Conservation (phyloP, 1,140 invertebrate species). For the Scylla paramamosain region DNA sequence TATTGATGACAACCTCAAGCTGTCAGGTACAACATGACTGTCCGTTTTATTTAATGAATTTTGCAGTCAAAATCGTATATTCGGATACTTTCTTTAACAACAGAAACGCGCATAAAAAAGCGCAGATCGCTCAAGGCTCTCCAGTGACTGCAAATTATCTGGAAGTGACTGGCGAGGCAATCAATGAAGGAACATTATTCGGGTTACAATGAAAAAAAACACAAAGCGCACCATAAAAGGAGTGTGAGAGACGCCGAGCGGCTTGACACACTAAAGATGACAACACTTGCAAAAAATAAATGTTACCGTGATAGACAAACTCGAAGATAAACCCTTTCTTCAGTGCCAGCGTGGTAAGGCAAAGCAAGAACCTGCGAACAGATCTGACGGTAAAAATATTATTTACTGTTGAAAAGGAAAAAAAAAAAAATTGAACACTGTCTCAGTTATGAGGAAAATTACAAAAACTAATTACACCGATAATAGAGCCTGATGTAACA, state of each 20-base stretch:
- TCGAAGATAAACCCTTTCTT: not conserved
- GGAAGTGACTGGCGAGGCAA: not conserved
- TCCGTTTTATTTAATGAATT: not conserved
- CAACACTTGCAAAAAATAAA: not conserved
- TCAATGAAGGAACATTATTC: not conserved
- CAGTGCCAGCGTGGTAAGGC: not conserved
- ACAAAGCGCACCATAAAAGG: not conserved
- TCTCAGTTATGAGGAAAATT: not conserved
- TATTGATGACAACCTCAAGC: not conserved
- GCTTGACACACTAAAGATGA: not conserved
- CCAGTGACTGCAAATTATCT: not conserved
- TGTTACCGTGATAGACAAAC: not conserved
- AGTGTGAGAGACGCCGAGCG: not conserved
- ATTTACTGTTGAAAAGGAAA: not conserved
- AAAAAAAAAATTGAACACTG: not conserved
- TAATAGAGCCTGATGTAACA: not conserved
- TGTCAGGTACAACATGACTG: not conserved
- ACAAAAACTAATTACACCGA: not conserved
- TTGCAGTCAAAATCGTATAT: not conserved
- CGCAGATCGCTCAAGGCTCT: not conserved
- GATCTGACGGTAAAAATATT: not conserved
- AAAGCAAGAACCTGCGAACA: not conserved
- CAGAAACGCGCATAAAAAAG: not conserved
- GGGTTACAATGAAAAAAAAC: not conserved
- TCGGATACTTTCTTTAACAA: not conserved